Conservation (phyloP, 2,888 invertebrate genomes). For the Drosophila mercatorum region DNA sequence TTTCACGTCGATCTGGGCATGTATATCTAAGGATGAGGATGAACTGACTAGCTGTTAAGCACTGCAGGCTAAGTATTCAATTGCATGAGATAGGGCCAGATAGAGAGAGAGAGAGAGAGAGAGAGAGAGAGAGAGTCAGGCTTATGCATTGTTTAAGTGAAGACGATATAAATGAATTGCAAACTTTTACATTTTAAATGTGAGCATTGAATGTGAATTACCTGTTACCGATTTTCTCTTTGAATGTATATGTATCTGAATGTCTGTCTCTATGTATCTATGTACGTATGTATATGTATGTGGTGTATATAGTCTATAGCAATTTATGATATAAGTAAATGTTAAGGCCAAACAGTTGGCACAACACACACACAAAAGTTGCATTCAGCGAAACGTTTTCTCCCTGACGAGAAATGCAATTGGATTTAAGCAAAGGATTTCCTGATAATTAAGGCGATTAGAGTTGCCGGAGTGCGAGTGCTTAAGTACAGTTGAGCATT, state of each 20-base stretch:
- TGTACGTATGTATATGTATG: slow-evolving; percentile 10
- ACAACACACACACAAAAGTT: slow-evolving; percentile 8
- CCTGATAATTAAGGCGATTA: slow-evolving; percentile 14
- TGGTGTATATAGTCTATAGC: slow-evolving; percentile 23
- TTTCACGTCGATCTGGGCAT: slow-evolving; percentile 88
- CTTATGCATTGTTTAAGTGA: slow-evolving; percentile 26
- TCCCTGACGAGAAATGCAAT: neutral
- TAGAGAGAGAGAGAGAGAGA: neutral
- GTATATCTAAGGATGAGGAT: slow-evolving; percentile 85
- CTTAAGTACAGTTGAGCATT: slow-evolving; percentile 42
- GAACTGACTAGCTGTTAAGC: slow-evolving; percentile 27
- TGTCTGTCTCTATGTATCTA: slow-evolving; percentile 1
- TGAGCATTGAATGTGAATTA: slow-evolving; percentile 75
- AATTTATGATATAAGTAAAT: slow-evolving; percentile 36
- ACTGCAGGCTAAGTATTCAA: slow-evolving; percentile 20
- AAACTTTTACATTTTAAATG: slow-evolving; percentile 73
- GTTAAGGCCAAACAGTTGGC: slow-evolving; percentile 16
- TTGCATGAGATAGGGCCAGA: neutral
- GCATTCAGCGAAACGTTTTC: slow-evolving; percentile 25
- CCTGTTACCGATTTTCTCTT: slow-evolving; percentile 58
- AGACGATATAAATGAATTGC: slow-evolving; percentile 58
- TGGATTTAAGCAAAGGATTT: neutral
- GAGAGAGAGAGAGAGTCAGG: neutral
- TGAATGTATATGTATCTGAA: slow-evolving; percentile 29
- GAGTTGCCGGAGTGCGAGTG: slow-evolving; percentile 15